Conservation (phyloP, 2,888 invertebrate species). For the Osedax fenrisi region DNA sequence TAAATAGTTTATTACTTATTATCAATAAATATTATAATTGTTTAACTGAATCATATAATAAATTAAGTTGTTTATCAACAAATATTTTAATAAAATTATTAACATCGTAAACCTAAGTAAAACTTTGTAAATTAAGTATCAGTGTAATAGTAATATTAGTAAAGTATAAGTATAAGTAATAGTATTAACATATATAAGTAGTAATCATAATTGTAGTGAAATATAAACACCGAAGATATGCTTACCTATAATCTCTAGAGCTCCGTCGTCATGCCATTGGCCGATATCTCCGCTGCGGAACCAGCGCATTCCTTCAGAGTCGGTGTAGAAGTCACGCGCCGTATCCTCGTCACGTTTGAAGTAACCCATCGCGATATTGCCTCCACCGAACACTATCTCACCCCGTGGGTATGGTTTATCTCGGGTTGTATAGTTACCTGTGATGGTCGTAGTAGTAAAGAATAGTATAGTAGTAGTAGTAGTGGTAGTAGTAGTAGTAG, state of each 20-base stretch:
- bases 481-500: not conserved
- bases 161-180: too few species aligned
- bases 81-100: too few species aligned
- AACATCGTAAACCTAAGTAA: too few species aligned
- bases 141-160: too few species aligned
- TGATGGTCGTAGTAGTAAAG: not conserved
- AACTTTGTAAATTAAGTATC: too few species aligned
- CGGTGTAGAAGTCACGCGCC: conserved; percentile 64
- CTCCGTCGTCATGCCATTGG: conserved; percentile 81
- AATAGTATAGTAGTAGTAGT: not conserved
- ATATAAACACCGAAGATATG: not conserved
- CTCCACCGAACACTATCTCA: conserved; percentile 75
- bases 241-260: conserved; percentile 83
- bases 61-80: too few species aligned
- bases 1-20: too few species aligned
- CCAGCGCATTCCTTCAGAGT: conserved; percentile 57
- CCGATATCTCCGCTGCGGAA: conserved; percentile 93
- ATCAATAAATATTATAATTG: too few species aligned
- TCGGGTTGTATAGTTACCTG: conserved; percentile 67
- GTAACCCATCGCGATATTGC: conserved; percentile 81
- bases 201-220: too few species aligned
- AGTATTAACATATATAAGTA: too few species aligned
- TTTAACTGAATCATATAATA: too few species aligned
- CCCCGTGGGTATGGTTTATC: conserved; percentile 76
- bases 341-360: conserved; percentile 79